phyloP scores from a whole-genome alignment of 2,888 invertebrate genomes.

The Lapara coniferarum region DNA sequence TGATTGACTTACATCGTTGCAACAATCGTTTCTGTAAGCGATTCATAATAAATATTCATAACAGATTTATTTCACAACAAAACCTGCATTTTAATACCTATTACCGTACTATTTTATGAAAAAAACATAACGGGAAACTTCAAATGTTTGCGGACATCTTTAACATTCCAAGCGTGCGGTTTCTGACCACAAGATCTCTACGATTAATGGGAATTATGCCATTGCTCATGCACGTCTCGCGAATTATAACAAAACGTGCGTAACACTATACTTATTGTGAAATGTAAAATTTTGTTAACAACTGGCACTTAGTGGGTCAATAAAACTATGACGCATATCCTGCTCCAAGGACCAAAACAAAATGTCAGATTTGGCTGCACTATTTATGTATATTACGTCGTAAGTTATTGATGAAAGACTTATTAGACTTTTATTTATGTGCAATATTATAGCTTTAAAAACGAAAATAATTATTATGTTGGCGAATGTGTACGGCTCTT shows the following conservation, averaged over 20 bases:
- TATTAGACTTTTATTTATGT: background rate
- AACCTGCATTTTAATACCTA: background rate
- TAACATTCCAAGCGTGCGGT: slow-evolving; percentile 7
- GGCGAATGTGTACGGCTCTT: background rate
- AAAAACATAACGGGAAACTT: slow-evolving; percentile 10
- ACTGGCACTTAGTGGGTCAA: slow-evolving; percentile 5
- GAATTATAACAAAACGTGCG: background rate
- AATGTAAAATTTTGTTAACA: slow-evolving; percentile 6
- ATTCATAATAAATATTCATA: background rate
- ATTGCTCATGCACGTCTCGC: background rate
- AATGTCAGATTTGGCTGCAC: background rate
- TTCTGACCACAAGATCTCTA: background rate
- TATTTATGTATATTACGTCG: slow-evolving; percentile 12
- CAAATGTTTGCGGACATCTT: background rate
- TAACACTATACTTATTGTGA: background rate
- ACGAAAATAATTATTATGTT: background rate
- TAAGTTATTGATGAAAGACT: background rate
- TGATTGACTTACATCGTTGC: too few species aligned
- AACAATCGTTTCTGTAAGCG: too few species aligned
- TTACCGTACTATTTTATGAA: slow-evolving; percentile 9
- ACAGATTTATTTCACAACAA: background rate
- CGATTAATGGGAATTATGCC: slow-evolving; percentile 6
- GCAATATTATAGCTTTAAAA: background rate
- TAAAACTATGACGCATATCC: slow-evolving; percentile 22
- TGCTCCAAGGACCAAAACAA: slow-evolving; percentile 15